phyloP scores from a whole-genome alignment of 2,888 invertebrate species.

The Leucophora obtusa region DNA sequence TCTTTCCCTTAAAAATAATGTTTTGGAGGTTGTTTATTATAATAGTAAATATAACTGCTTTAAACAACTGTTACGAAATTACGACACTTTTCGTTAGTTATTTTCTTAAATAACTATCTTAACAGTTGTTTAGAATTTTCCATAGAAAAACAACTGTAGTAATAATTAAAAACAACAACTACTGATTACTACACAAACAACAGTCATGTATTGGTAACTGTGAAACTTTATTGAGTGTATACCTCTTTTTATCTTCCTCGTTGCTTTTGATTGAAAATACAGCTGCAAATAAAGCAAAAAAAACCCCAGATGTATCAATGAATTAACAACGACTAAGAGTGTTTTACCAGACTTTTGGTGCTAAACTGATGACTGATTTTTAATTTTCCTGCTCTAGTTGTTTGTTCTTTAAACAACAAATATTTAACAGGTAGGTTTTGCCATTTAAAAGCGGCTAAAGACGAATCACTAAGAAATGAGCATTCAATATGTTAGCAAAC shows the following conservation, averaged over 20 bases:
- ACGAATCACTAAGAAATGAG: not conserved
- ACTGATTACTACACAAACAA: too few species aligned
- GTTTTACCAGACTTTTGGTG: constrained; percentile 5
- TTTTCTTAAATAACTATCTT: too few species aligned
- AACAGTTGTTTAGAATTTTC: too few species aligned
- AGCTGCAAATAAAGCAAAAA: constrained; percentile 27
- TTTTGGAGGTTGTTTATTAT: too few species aligned
- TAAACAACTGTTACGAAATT: too few species aligned
- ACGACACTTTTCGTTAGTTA: too few species aligned
- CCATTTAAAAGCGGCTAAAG: not conserved
- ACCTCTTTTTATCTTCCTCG: not conserved
- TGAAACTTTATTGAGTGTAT: too few species aligned
- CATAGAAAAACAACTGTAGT: too few species aligned
- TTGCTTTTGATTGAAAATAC: constrained; percentile 33
- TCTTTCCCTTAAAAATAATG: too few species aligned
- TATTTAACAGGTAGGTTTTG: not conserved
- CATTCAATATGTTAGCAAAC: not conserved
- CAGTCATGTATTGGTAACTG: too few species aligned
- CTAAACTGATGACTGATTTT: constrained; percentile 26
- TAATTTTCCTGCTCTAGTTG: not conserved
- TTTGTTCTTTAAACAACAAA: not conserved
- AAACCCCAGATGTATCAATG: constrained; percentile 43
- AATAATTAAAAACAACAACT: too few species aligned
- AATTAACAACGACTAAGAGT: constrained; percentile 9
- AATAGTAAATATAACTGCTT: too few species aligned